phyloP scores from a whole-genome alignment of 2,113 vertebrate species.

The Mobula birostris region DNA sequence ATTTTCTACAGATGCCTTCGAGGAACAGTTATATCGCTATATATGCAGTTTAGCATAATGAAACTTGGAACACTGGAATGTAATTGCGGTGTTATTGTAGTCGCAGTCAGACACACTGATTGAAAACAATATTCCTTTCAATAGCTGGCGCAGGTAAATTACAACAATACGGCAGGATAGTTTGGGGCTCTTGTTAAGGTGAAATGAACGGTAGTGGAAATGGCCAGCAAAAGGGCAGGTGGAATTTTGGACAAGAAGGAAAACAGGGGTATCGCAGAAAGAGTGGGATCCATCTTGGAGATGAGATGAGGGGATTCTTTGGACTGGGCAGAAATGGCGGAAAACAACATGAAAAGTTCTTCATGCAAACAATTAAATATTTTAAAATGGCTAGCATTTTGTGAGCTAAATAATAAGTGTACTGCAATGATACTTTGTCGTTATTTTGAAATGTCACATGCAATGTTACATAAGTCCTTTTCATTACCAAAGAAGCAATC shows the following conservation, averaged over 20 bases:
- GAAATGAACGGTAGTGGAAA: background rate
- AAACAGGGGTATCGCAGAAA: background rate
- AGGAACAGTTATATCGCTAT: slow-evolving; percentile 73
- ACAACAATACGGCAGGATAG: background rate
- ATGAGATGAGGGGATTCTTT: background rate
- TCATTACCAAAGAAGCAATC: background rate
- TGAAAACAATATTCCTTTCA: background rate
- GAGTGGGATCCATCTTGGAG: background rate
- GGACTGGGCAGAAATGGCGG: background rate
- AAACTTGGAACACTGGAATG: slow-evolving; percentile 38
- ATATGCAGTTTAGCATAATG: slow-evolving; percentile 66
- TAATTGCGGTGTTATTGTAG: background rate
- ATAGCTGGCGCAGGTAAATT: background rate
- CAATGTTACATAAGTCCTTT: background rate
- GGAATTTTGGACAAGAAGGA: background rate
- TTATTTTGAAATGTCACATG: background rate
- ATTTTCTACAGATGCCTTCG: slow-evolving; percentile 83
- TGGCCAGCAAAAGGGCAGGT: background rate
- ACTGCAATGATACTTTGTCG: background rate
- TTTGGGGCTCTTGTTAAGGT: background rate
- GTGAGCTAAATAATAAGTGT: background rate
- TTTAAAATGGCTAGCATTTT: background rate
- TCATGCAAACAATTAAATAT: background rate
- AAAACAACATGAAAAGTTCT: background rate
- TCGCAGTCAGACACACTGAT: background rate